Conservation (phyloP, 2,113 vertebrate species). For the Nesogale talazaci region DNA sequence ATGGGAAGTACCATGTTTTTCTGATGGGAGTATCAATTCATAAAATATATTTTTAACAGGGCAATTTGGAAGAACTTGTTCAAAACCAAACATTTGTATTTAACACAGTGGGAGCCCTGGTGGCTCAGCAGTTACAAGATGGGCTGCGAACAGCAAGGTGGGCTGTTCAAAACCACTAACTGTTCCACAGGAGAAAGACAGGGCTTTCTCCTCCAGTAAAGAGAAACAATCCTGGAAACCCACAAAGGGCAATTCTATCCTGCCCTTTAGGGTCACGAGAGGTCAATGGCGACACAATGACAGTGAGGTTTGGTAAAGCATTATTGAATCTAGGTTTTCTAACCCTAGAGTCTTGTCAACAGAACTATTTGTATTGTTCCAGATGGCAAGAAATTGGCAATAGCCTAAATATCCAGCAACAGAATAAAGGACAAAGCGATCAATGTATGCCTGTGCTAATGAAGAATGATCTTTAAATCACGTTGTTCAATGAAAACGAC, state of each 20-base stretch:
- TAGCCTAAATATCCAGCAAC: background rate
- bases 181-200: too few relatives aligned
- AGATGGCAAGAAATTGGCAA: background rate
- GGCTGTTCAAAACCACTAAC: too few relatives aligned
- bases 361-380: background rate
- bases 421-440: background rate
- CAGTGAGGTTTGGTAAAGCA: background rate
- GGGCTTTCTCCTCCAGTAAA: too few relatives aligned
- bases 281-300: too few relatives aligned
- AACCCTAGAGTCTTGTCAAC: background rate
- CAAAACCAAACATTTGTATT: background rate
- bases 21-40: background rate
- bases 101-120: too few relatives aligned
- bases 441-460: background rate
- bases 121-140: too few relatives aligned
- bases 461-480: background rate
- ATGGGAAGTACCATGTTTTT: background rate
- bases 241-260: too few relatives aligned
- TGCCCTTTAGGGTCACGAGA: too few relatives aligned
- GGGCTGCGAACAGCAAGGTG: too few relatives aligned
- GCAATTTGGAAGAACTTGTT: background rate
- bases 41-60: background rate
- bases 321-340: background rate
- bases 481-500: background rate
- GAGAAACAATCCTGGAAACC: too few relatives aligned